Evolutionary conservation across 2,113 vertebrate species (phyloP).

Genomic region (Apodemus sylvaticus): DNA sequence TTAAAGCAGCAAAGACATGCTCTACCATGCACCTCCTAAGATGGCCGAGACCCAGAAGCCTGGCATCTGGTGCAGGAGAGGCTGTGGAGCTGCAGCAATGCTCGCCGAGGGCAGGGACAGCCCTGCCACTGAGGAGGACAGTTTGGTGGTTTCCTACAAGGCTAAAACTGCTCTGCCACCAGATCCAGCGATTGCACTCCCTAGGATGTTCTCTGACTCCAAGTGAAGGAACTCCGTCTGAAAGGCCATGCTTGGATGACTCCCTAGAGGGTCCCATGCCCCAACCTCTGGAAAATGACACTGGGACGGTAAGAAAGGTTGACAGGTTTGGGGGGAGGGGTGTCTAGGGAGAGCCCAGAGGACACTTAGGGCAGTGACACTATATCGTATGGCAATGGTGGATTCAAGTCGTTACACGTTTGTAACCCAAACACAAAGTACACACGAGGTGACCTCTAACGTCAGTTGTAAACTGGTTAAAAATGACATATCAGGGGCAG

Average conservation of each 20-base stretch:
- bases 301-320: neutral
- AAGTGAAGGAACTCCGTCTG: neutral
- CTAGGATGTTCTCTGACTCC: neutral
- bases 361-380: neutral
- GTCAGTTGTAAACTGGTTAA: neutral
- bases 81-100: neutral
- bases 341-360: neutral
- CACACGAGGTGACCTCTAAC: too few species aligned
- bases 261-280: neutral
- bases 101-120: neutral
- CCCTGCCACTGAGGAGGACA: neutral
- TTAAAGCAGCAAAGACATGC: neutral
- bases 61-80: neutral
- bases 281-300: neutral
- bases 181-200: neutral
- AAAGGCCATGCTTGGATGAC: neutral
- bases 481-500: neutral
- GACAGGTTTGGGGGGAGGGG: neutral
- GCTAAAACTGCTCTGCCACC: neutral
- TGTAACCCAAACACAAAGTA: neutral
- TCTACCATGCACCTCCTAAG: neutral
- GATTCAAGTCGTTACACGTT: neutral
- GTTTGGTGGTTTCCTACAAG: neutral
- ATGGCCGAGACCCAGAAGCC: neutral
- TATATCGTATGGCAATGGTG: too few species aligned